Percentiles rank a stretch among this genome's conserved stretches.
Evolutionary conservation across 2,888 invertebrate genomes (phyloP).

Genomic region (Tipula vernalis): DNA sequence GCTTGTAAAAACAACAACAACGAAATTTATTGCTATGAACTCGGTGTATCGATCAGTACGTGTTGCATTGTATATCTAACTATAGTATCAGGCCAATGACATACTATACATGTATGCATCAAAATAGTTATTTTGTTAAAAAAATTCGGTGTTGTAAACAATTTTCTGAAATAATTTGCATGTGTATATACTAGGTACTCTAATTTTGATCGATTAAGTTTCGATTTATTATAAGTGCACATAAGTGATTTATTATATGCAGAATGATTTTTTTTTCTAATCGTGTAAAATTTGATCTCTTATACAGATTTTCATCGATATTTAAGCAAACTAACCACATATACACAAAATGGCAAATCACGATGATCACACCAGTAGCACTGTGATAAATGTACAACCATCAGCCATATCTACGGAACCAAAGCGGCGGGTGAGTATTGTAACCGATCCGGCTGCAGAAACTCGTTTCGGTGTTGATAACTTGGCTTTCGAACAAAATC

Average conservation of each 20-base stretch:
- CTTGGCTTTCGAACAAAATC: constrained; percentile 48
- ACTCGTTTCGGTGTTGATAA: constrained; percentile 49
- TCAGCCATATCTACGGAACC: constrained; percentile 30
- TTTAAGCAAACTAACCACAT: background rate
- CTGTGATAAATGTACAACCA: constrained; percentile 21
- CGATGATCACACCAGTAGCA: constrained; percentile 11
- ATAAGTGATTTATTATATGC: background rate
- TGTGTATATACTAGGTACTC: background rate
- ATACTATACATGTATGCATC: background rate
- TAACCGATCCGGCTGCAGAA: constrained; percentile 40
- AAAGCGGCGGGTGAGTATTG: constrained; percentile 49
- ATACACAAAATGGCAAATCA: background rate
- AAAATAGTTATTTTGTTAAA: background rate
- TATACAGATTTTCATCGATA: background rate
- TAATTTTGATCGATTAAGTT: background rate
- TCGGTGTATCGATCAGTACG: background rate
- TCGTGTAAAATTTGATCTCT: background rate
- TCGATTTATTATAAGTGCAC: background rate
- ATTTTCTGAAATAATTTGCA: background rate
- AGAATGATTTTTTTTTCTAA: background rate
- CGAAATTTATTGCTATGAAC: background rate
- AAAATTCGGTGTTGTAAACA: background rate
- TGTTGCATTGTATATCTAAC: background rate
- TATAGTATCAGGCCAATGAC: background rate
- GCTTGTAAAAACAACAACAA: background rate